phyloP scores from a whole-genome alignment of 2,888 invertebrate species.

The Celastrina argiolus region DNA sequence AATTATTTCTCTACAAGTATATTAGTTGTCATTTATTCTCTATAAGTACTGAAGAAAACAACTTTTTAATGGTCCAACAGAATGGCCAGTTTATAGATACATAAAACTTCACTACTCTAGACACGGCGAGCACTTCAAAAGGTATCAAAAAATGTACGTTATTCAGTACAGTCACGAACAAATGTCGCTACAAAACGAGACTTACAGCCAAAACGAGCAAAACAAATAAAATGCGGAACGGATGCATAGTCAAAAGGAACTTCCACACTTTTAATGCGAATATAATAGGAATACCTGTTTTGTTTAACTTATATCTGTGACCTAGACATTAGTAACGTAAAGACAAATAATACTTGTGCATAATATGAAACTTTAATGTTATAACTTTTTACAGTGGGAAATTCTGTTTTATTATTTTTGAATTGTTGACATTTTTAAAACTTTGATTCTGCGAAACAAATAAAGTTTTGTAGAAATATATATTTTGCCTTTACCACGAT shows the following conservation, averaged over 20 bases:
- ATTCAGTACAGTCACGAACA: slow-evolving; percentile 24
- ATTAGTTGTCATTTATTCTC: no score
- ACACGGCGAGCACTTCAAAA: slow-evolving; percentile 20
- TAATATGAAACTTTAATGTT: no score
- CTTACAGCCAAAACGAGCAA: slow-evolving; percentile 23
- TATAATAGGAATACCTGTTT: slow-evolving; percentile 10
- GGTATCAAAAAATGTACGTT: slow-evolving; percentile 24
- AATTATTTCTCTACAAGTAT: no score
- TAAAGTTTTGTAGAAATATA: no score
- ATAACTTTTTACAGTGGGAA: no score
- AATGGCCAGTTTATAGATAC: background rate
- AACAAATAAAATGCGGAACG: slow-evolving; percentile 25
- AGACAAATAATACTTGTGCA: no score
- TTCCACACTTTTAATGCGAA: slow-evolving; percentile 19
- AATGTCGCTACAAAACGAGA: slow-evolving; percentile 25
- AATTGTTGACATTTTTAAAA: no score
- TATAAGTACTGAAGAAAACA: no score
- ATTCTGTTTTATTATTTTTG: no score
- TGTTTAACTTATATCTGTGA: background rate
- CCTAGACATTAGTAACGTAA: background rate
- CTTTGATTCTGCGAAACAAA: no score
- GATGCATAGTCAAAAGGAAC: slow-evolving; percentile 25
- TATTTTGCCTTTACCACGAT: no score
- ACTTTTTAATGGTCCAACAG: no score
- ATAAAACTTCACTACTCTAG: background rate